phyloP scores from a whole-genome alignment of 2,888 invertebrate species.

The Blastobasis lacticolella region DNA sequence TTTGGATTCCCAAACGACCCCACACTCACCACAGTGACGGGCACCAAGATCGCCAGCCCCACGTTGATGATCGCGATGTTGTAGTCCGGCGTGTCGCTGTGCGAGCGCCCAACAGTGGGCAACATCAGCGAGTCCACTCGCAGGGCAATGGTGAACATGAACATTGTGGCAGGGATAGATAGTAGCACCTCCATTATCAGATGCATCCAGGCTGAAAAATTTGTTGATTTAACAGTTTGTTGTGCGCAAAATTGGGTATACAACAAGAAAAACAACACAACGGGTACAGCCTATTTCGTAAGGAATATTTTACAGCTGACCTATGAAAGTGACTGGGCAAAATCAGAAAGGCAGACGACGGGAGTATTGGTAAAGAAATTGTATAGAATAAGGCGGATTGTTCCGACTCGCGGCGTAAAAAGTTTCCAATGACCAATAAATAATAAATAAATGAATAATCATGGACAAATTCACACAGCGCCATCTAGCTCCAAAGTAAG shows the following conservation, averaged over 20 bases:
- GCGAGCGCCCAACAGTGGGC: not conserved
- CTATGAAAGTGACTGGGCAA: too few relatives aligned
- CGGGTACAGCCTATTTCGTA: not conserved
- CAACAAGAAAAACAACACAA: not conserved
- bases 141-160: constrained; percentile 27
- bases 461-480: too few relatives aligned
- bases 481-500: too few relatives aligned
- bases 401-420: too few relatives aligned
- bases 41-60: constrained; percentile 25
- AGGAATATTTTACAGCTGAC: too few relatives aligned
- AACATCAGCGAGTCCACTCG: constrained; percentile 12
- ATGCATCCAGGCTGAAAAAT: constrained; percentile 47
- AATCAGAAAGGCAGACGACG: too few relatives aligned
- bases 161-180: constrained; percentile 34
- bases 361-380: too few relatives aligned
- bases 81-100: constrained; percentile 30
- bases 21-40: constrained; percentile 9
- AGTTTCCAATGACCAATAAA: too few relatives aligned
- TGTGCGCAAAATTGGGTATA: too few relatives aligned
- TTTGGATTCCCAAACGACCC: not conserved
- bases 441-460: too few relatives aligned
- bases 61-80: constrained; percentile 36
- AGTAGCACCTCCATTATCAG: constrained; percentile 34
- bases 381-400: too few relatives aligned
- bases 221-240: too few relatives aligned